Evolutionary conservation across 2,113 vertebrate species (phyloP).

Genomic region (Balaeniceps rex): DNA sequence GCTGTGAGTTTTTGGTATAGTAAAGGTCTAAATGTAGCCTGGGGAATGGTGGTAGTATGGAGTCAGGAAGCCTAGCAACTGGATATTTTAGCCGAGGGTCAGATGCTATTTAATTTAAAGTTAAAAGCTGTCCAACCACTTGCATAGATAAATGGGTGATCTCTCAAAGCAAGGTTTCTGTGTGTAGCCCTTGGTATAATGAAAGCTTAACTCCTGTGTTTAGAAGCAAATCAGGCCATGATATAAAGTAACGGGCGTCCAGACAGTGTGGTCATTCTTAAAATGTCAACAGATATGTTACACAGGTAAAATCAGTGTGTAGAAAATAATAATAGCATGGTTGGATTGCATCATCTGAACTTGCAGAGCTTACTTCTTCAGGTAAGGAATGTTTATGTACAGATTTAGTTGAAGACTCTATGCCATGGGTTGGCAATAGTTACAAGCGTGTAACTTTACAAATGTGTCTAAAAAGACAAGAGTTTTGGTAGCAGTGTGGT

Average conservation of each 20-base stretch:
- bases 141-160: not conserved
- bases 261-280: not conserved
- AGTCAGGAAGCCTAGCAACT: not conserved
- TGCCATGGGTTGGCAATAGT: not conserved
- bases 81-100: not conserved
- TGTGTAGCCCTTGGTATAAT: not conserved
- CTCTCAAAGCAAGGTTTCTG: not conserved
- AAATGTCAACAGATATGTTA: not conserved
- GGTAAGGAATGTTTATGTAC: not conserved
- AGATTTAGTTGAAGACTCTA: not conserved
- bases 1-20: not conserved
- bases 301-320: not conserved
- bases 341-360: not conserved
- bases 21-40: not conserved
- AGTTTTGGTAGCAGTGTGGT: not conserved
- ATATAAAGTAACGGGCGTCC: not conserved
- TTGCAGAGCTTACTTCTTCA: not conserved
- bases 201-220: not conserved
- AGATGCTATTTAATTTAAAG: not conserved
- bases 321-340: not conserved
- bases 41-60: not conserved
- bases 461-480: not conserved
- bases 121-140: not conserved
- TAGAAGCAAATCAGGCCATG: not conserved
- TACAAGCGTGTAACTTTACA: not conserved